Base-by-base conservation (phyloP, 2,797 vertebrate species). In the Ficedula albicollis region DNA sequence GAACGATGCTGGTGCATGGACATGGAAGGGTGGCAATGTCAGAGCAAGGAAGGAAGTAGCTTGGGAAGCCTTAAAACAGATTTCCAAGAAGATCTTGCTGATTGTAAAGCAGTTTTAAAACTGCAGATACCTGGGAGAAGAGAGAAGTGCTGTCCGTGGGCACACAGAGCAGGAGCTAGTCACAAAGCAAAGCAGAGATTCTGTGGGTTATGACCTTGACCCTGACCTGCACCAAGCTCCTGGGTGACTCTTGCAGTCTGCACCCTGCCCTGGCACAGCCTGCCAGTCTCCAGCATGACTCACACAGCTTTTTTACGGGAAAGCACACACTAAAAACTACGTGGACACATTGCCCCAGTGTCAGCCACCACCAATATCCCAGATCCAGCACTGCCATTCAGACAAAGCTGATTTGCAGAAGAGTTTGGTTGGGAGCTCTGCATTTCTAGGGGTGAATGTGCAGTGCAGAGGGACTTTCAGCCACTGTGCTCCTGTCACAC, bases 351-450 rank as follows among this genome's bases (percentile, higher is more conserved):
- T 30, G n/a, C 17, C 15, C 6, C 18, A 15, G 32, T 10, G 36
- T 23, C 14, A 21, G 1, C 10, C 26, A 54, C 32, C 36, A 52
- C 25, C 34, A 20, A 8, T 0, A 0, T 11, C 21, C 14, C 79
- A 36, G 23, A 73, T 16, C 21, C 4, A 6, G 6, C 19, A 22
- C 41, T 54, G 68, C 34, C 4, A 0, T 18, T 18, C 13, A 9
- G 44, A 46, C 30, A 77, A 43, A 87, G 38, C 27, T 77, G 2
- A 0, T 51, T 43, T 68, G 34, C 27, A 59, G 56, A 32, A 60
- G 11, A 21, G 19, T 43, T 39, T 64, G 46, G 20, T 19, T 22
- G 41, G n/a, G 51, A 90, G 29, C 25, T 59, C 51, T 5, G 1
- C 15, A 13, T 69, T 56, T 58, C 75, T 66, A 34, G n/a, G 59